Base-by-base conservation (phyloP, 2,888 invertebrate genomes). In the Drosophila neotestacea region DNA sequence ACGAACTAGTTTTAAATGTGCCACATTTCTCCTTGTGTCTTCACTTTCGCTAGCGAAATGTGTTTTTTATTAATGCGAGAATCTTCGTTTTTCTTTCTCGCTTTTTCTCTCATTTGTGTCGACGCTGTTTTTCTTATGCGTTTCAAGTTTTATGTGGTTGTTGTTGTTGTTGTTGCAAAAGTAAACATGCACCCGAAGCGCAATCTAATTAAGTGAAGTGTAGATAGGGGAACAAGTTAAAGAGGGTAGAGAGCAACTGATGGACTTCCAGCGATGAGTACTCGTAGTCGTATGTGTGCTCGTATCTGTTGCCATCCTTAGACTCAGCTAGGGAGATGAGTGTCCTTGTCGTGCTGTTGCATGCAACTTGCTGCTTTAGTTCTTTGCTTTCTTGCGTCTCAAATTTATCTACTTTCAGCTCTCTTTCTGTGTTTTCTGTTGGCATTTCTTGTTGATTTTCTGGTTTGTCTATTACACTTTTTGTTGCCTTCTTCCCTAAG, bases 111-210 rank as follows among this genome's bases (percentile, higher is more conserved):
- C 81, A 77, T 80, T 79, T 83, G 77, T 68, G 64, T 60, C 47
- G 61, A 78, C 56, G 46, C n/a, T 64, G 36, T 32, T 48, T 32
- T 50, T n/a, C 32, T 22, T 11, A 9, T 6, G 32, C 32, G 32
- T 50, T 11, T 34, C 34, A 22, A 50, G 34, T 36, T 36, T 11
- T n/a, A 34, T 50, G 36, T 7, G 11, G 13, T 6, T 48, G 22
- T n/a, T 39, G 28, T 39, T 39, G 28, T 39, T 70, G 66, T 46
- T 66, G 54, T 59, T 66, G 48, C 69, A 41, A 67, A 72, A 63
- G 86, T 70, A 83, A 86, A 82, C 82, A 86, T 79, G 86, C 74
- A 83, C 84, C 82, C 84, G 68, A 86, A 82, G 87, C 87, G 77
- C 86, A 82, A 86, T 86, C 84, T 86, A 82, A 82, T 82, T 82